A percentile compares a stretch with the other conserved stretches of the same genome.
phyloP scores from a whole-genome alignment of 2,113 vertebrate species.

The Callocephalon fimbriatum region DNA sequence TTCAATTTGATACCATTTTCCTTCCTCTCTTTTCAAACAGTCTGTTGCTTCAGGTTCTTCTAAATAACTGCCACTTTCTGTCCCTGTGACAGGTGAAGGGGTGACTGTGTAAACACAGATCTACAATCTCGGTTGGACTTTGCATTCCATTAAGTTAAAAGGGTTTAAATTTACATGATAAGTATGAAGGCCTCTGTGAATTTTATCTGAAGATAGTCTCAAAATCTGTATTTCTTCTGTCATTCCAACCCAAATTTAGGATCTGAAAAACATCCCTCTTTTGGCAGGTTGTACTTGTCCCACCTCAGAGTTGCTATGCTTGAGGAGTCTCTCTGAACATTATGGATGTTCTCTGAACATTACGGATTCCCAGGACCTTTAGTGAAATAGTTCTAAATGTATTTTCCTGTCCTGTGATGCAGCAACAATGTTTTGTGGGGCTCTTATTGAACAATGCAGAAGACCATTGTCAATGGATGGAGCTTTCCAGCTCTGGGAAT shows the following conservation, averaged over 20 bases:
- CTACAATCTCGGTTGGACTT: not conserved
- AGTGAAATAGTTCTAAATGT: not conserved
- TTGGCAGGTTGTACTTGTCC: not conserved
- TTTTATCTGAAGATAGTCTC: not conserved
- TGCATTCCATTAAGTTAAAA: slow-evolving; percentile 9
- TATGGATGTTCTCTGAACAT: too few species aligned
- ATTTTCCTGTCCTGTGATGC: not conserved
- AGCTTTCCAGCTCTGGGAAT: not conserved
- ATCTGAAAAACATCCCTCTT: not conserved
- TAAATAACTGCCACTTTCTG: not conserved
- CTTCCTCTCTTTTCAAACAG: not conserved
- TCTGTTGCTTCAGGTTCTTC: not conserved
- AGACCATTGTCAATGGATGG: not conserved
- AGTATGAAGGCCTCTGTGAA: not conserved
- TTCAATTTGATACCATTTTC: slow-evolving; percentile 37
- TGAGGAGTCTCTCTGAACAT: not conserved
- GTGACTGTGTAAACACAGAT: not conserved
- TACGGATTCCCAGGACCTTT: not conserved
- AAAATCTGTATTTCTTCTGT: not conserved
- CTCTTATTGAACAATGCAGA: not conserved
- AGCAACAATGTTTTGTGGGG: not conserved
- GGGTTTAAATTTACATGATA: not conserved
- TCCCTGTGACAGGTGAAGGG: not conserved
- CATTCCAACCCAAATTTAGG: not conserved
- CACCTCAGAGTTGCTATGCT: not conserved